A percentile compares a stretch with the other conserved stretches of the same genome.
phyloP scores from a whole-genome alignment of 2,797 vertebrate genomes.

The Bryconaethiops microstoma region DNA sequence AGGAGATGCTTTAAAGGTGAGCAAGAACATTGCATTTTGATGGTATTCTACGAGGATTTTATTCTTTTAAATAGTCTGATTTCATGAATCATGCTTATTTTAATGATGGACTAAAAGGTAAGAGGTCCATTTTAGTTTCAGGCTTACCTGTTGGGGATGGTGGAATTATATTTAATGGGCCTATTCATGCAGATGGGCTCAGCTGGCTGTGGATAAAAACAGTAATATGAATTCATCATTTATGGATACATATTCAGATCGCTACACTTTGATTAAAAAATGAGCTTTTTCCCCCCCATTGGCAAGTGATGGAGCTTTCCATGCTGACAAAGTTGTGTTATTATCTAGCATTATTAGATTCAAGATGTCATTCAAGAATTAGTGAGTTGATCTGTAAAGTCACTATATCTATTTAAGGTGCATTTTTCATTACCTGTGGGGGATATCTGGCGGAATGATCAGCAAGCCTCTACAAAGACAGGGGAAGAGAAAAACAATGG shows the following conservation, averaged over 20 bases:
- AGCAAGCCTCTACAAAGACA: conserved; percentile 62
- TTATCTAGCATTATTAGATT: background rate
- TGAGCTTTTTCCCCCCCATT: background rate
- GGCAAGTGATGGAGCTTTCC: background rate
- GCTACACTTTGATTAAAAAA: background rate
- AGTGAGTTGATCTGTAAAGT: background rate
- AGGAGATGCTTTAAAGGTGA: too few species aligned
- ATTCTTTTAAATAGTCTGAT: background rate
- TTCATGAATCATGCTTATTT: background rate
- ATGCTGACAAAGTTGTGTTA: background rate
- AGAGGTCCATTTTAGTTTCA: background rate
- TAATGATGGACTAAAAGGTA: background rate
- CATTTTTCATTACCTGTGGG: conserved; percentile 68
- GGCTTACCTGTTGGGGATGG: conserved; percentile 78
- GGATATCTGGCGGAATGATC: conserved; percentile 66
- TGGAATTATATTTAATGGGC: conserved; percentile 67
- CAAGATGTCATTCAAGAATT: background rate
- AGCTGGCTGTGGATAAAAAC: conserved; percentile 62
- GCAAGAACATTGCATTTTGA: too few species aligned
- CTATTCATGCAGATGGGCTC: conserved; percentile 72
- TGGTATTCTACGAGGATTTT: background rate
- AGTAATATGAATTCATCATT: background rate
- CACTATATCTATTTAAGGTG: background rate
- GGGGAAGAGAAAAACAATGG: conserved; percentile 31
- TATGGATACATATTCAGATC: background rate